These are phyloP conservation scores for Rambutsinella grinnellia DNA, from an alignment of 2,888 invertebrate species.

Conservation along the genomic window DNA sequence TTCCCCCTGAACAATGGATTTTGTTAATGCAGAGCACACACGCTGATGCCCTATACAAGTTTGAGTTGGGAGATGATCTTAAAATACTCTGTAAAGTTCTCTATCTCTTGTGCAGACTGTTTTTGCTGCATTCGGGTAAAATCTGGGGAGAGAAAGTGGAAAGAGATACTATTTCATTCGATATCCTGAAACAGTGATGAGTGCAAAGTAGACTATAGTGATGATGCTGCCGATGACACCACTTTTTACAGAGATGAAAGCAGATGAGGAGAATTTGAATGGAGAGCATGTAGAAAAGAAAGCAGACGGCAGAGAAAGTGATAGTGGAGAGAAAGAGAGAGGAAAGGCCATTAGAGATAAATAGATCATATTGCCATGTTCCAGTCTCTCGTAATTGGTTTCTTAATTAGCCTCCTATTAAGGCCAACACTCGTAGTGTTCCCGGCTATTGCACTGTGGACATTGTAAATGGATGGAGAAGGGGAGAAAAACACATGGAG, in stretches of 20 bases:
- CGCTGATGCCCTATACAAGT: background rate
- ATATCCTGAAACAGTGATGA: conserved; percentile 15
- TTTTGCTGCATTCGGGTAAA: background rate
- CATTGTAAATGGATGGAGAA: too few species aligned
- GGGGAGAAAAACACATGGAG: too few species aligned
- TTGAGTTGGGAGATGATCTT: background rate
- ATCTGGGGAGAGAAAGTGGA: conserved; percentile 12
- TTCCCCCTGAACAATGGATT: conserved; percentile 8
- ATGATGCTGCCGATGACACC: background rate
- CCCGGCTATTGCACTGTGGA: too few species aligned
- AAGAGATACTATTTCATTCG: background rate
- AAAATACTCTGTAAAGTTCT: background rate
- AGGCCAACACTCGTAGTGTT: conserved; percentile 53
- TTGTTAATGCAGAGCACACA: conserved; percentile 41
- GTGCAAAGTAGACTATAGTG: conserved; percentile 18
- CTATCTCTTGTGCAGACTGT: background rate
- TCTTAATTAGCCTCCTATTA: conserved; percentile 67
- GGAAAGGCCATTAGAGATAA: conserved; percentile 62
- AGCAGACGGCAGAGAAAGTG: conserved; percentile 15
- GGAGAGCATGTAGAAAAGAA: conserved; percentile 4
- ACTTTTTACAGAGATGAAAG: background rate
- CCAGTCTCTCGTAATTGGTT: conserved; percentile 66
- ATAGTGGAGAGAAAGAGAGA: conserved; percentile 18
- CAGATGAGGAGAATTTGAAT: conserved; percentile 48
- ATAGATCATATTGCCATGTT: conserved; percentile 66